Conservation (phyloP, 2,888 invertebrate species). For the Himalopsyche kuldschensis region DNA sequence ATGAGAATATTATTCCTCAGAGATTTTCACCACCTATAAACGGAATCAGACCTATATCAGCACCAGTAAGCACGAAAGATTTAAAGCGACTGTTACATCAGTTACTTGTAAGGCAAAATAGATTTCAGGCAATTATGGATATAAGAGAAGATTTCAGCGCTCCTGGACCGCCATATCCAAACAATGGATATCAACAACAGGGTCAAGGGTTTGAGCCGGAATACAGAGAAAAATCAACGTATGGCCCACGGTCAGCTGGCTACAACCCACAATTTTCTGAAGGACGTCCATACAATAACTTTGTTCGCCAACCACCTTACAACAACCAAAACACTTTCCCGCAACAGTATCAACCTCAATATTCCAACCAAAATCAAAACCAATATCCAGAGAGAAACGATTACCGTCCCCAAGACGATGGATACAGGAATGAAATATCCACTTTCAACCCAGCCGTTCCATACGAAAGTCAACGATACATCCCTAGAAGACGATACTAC, state of each 20-base stretch:
- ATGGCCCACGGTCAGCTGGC: slow-evolving; percentile 14
- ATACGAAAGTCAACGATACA: slow-evolving; percentile 56
- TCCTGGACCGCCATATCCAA: slow-evolving; percentile 45
- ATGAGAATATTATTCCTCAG: slow-evolving; percentile 31
- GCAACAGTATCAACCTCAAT: slow-evolving; percentile 50
- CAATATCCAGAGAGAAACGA: slow-evolving; percentile 40
- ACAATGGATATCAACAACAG: slow-evolving; percentile 41
- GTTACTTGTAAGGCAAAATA: slow-evolving; percentile 65
- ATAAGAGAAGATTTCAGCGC: slow-evolving; percentile 32
- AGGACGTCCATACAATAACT: slow-evolving; percentile 45
- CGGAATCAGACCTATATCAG: slow-evolving; percentile 63
- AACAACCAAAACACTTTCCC: slow-evolving; percentile 43
- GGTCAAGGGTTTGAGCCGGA: slow-evolving; percentile 38
- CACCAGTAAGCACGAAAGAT: slow-evolving; percentile 72
- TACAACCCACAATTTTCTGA: slow-evolving; percentile 25
- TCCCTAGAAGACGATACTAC: slow-evolving; percentile 52
- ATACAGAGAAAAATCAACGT: slow-evolving; percentile 29
- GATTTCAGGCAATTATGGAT: slow-evolving; percentile 61
- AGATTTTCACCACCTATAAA: slow-evolving; percentile 55
- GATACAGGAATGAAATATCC: slow-evolving; percentile 50
- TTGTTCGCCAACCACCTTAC: slow-evolving; percentile 43
- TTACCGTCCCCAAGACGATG: slow-evolving; percentile 42
- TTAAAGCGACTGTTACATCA: slow-evolving; percentile 69
- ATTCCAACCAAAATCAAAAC: slow-evolving; percentile 43
- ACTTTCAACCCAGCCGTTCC: slow-evolving; percentile 49